Evolutionary conservation across 1,140 invertebrate genomes (phyloP).

Genomic region (Neodiprion fabricii): DNA sequence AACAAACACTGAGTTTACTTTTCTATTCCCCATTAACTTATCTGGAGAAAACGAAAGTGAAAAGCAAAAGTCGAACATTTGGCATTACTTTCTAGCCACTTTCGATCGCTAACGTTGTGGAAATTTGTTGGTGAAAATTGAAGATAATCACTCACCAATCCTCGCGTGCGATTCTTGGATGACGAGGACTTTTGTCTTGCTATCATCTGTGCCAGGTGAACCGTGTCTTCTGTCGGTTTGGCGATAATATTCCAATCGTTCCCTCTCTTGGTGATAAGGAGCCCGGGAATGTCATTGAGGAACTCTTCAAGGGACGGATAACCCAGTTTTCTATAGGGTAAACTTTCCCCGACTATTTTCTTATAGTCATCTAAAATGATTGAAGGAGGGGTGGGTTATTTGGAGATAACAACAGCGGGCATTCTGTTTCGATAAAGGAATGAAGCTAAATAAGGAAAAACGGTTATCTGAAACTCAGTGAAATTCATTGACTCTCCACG

Average conservation of each 20-base stretch:
- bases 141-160: slow-evolving; percentile 42
- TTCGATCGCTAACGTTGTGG: not conserved
- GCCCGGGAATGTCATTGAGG: slow-evolving; percentile 61
- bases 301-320: slow-evolving; percentile 64
- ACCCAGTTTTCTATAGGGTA: slow-evolving; percentile 67
- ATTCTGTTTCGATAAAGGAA: too few relatives aligned
- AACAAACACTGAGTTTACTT: too few relatives aligned
- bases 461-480: too few relatives aligned
- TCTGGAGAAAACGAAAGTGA: too few relatives aligned
- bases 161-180: slow-evolving; percentile 48
- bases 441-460: too few relatives aligned
- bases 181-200: slow-evolving; percentile 62
- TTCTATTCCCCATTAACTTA: too few relatives aligned
- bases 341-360: slow-evolving; percentile 63
- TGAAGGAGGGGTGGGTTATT: too few relatives aligned
- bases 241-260: slow-evolving; percentile 64
- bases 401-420: too few relatives aligned
- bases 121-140: not conserved
- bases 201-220: slow-evolving; percentile 67
- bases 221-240: slow-evolving; percentile 60
- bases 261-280: slow-evolving; percentile 52
- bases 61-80: too few relatives aligned
- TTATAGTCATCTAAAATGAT: slow-evolving; percentile 62
- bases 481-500: too few relatives aligned
- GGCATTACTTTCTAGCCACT: not conserved